phyloP scores from a whole-genome alignment of 92 coral and sea anemone genomes.

The Zoanthus solanderi region DNA sequence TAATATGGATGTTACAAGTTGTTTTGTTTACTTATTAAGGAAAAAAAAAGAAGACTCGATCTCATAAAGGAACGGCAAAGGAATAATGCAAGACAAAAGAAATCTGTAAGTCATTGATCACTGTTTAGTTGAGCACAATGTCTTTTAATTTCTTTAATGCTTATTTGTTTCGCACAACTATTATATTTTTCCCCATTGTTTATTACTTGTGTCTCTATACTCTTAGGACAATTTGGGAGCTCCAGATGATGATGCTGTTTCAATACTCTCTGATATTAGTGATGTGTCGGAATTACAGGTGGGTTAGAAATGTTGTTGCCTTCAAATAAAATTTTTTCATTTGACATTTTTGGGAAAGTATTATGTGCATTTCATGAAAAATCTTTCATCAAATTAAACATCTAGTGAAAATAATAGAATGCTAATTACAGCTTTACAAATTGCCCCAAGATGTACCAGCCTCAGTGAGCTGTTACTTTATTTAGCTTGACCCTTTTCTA shows the following conservation, averaged over 20 bases:
- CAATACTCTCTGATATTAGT: slow-evolving; percentile 83
- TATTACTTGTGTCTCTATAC: background rate
- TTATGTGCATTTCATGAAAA: too few relatives aligned
- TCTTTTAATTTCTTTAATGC: background rate
- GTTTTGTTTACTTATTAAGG: slow-evolving; percentile 58
- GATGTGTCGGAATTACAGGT: slow-evolving; percentile 74
- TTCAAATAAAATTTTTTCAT: background rate
- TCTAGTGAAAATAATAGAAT: too few relatives aligned
- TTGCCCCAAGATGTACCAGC: too few relatives aligned
- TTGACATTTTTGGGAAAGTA: too few relatives aligned
- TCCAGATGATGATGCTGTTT: slow-evolving; percentile 79
- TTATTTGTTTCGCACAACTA: background rate
- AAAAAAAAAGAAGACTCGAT: slow-evolving; percentile 96
- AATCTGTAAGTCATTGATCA: background rate
- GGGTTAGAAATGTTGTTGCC: background rate
- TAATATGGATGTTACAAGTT: background rate
- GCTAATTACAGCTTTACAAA: too few relatives aligned
- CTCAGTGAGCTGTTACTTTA: too few relatives aligned
- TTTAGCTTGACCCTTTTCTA: too few relatives aligned
- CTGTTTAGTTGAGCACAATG: too few relatives aligned
- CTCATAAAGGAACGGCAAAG: slow-evolving; percentile 83
- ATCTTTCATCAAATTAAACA: too few relatives aligned
- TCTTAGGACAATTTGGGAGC: slow-evolving; percentile 61
- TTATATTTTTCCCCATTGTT: background rate
- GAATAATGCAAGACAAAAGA: slow-evolving; percentile 53